Evolutionary conservation across 1,140 invertebrate genomes (phyloP).

Genomic region (Neotoxoptera formosana): DNA sequence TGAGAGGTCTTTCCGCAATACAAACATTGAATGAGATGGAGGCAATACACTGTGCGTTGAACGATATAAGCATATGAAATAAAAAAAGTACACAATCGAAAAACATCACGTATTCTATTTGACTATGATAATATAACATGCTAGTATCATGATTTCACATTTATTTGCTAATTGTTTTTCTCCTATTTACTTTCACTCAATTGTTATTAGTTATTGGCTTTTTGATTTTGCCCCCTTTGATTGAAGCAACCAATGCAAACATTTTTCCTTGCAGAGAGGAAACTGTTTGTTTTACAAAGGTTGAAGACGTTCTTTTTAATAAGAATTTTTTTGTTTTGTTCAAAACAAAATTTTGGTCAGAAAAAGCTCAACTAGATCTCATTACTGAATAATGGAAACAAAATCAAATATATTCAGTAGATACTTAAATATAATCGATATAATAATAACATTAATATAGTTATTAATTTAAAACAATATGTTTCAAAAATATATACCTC

Average conservation of each 20-base stretch:
- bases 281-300: background rate
- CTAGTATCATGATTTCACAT: background rate
- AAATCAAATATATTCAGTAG: background rate
- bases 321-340: background rate
- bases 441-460: too few relatives aligned
- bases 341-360: background rate
- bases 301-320: background rate
- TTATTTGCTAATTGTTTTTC: background rate
- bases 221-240: background rate
- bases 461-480: background rate
- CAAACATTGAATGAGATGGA: background rate
- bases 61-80: background rate
- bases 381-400: background rate
- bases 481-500: background rate
- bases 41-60: background rate
- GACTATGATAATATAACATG: background rate
- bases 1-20: background rate
- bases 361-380: background rate
- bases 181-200: background rate
- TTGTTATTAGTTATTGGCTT: background rate
- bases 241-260: background rate
- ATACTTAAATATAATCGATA: too few relatives aligned
- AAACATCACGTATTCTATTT: slow-evolving; percentile 1
- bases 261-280: background rate
- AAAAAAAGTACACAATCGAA: background rate